Evolutionary conservation across 2,888 invertebrate species (phyloP).

Genomic region (Agrotis segetum): DNA sequence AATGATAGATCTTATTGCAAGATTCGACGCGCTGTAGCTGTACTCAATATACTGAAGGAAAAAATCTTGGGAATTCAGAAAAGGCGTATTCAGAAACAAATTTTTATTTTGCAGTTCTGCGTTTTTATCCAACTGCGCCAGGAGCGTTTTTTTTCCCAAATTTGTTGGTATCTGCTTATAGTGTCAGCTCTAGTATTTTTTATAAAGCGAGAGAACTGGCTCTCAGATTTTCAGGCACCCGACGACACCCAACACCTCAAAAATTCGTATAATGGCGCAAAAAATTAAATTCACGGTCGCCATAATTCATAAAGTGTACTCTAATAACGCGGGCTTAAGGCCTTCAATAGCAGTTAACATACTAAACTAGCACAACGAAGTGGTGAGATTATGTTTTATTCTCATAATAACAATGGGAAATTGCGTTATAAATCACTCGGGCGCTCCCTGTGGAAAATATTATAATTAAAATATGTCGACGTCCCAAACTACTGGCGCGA

Average conservation of each 20-base stretch:
- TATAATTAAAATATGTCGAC: slow-evolving; percentile 63
- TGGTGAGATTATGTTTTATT: slow-evolving; percentile 70
- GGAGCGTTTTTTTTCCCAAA: no score
- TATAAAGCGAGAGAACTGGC: no score
- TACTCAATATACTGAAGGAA: no score
- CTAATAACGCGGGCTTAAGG: slow-evolving; percentile 59
- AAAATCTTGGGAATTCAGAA: no score
- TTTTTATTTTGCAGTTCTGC: no score
- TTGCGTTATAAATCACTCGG: slow-evolving; percentile 70
- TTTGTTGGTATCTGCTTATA: no score
- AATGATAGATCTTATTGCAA: no score
- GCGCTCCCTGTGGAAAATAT: slow-evolving; percentile 62
- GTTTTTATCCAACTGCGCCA: no score
- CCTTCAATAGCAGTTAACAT: slow-evolving; percentile 67
- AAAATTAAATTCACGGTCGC: slow-evolving; percentile 64
- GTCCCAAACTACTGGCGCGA: slow-evolving; percentile 46
- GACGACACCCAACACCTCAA: background rate
- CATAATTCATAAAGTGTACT: slow-evolving; percentile 68
- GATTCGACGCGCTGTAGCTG: no score
- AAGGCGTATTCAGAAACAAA: no score
- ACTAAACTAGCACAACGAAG: slow-evolving; percentile 69
- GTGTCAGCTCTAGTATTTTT: no score
- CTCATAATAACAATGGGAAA: slow-evolving; percentile 72
- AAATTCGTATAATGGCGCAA: slow-evolving; percentile 16
- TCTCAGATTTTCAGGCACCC: background rate